Conservation (phyloP, 2,888 invertebrate species). For the Tiphia femorata region DNA sequence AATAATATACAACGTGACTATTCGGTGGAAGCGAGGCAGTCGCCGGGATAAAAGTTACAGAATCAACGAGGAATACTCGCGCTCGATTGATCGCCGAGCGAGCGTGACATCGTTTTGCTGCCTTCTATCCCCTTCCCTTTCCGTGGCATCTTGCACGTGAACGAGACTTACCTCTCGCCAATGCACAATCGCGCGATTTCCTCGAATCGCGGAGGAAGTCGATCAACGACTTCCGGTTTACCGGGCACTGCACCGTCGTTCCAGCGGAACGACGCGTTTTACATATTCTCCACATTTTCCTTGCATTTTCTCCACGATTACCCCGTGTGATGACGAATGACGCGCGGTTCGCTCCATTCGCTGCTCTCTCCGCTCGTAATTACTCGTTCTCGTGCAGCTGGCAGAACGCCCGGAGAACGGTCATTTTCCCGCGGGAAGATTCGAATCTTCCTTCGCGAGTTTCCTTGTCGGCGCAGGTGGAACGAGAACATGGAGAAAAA, state of each 20-base stretch:
- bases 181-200: not conserved
- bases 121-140: no score
- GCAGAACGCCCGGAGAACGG: conserved; percentile 11
- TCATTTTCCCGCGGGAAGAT: conserved; percentile 19
- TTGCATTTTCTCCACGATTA: conserved; percentile 21
- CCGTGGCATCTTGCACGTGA: no score
- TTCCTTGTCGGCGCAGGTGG: no score
- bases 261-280: conserved; percentile 5
- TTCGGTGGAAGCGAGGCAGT: no score
- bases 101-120: no score
- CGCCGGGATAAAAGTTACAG: no score
- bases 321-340: conserved; percentile 7
- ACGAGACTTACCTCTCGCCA: no score
- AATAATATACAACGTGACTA: no score
- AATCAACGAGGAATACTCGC: no score
- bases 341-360: no score
- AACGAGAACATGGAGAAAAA: no score
- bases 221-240: not conserved
- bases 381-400: conserved; percentile 10
- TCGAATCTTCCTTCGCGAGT: conserved; percentile 25
- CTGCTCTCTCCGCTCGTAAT: conserved; percentile 22
- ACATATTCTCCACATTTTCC: conserved; percentile 19
- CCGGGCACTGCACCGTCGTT: not conserved
- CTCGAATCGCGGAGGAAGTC: conserved; percentile 5
- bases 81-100: no score